Percentiles rank a stretch among this genome's conserved stretches.
Evolutionary conservation across 2,113 vertebrate genomes (phyloP).

Genomic region (Pterocles gutturalis): DNA sequence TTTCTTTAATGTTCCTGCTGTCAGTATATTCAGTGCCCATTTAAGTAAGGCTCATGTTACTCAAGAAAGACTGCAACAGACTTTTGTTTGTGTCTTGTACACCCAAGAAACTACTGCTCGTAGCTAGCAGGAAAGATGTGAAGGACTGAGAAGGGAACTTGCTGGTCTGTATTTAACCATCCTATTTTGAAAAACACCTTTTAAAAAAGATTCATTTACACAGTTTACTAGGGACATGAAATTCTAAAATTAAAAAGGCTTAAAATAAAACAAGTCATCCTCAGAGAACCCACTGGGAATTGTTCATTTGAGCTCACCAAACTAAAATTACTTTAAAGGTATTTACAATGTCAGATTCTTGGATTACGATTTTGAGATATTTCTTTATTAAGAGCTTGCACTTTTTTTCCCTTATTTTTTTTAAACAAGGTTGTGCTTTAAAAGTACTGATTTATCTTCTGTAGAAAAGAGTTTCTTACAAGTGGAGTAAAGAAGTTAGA

Average conservation of each 20-base stretch:
- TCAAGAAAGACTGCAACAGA: conserved; percentile 7
- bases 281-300: neutral
- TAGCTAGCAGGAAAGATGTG: neutral
- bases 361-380: neutral
- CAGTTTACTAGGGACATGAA: conserved; percentile 41
- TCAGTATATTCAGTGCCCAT: neutral
- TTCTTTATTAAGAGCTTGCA: neutral
- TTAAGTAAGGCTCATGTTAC: neutral
- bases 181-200: neutral
- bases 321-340: neutral
- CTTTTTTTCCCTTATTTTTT: neutral
- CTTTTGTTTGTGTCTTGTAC: neutral
- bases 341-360: neutral
- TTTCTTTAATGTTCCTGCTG: neutral
- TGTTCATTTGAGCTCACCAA: neutral
- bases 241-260: conserved; percentile 53
- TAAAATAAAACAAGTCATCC: conserved; percentile 24
- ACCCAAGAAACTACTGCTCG: neutral
- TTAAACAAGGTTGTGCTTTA: neutral
- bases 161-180: neutral
- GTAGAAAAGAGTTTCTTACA: neutral
- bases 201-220: conserved; percentile 22
- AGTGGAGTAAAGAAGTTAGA: neutral
- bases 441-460: neutral
- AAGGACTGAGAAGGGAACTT: neutral